phyloP scores from a whole-genome alignment of 2,797 vertebrate species.

The Epinephelus awoara region DNA sequence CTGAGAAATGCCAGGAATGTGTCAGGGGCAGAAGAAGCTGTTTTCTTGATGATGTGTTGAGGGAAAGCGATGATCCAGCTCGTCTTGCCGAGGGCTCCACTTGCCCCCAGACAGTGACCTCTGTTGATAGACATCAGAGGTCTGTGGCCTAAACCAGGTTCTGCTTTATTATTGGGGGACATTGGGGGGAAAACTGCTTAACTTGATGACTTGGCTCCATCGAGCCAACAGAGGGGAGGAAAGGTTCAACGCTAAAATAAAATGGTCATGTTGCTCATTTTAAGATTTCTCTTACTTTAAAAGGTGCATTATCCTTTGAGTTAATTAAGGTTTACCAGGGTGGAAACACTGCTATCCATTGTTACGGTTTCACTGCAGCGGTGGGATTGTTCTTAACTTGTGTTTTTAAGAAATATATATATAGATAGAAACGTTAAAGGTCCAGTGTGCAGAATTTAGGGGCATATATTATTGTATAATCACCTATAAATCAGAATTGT shows the following conservation, averaged over 20 bases:
- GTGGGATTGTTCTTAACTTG: background rate
- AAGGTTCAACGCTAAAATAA: background rate
- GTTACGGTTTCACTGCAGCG: background rate
- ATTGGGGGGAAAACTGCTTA: constrained; percentile 26
- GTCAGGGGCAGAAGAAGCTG: constrained; percentile 35
- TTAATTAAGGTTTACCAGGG: background rate
- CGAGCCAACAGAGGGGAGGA: background rate
- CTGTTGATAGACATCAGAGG: constrained; percentile 75
- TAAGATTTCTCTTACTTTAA: background rate
- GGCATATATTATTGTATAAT: no score
- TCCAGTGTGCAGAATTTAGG: no score
- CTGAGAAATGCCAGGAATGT: constrained; percentile 64
- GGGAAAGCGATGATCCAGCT: constrained; percentile 65
- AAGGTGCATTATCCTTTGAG: background rate
- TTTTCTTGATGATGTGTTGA: constrained; percentile 69
- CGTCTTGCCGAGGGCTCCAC: constrained; percentile 72
- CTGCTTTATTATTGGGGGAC: constrained; percentile 42
- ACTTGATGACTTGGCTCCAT: constrained; percentile 29
- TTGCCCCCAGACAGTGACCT: constrained; percentile 75
- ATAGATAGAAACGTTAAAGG: background rate
- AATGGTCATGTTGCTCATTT: background rate
- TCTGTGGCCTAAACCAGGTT: constrained; percentile 46
- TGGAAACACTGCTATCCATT: background rate
- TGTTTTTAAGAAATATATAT: background rate
- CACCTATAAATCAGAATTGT: no score